Evolutionary conservation across 2,797 vertebrate species (phyloP).

Genomic region (Acipenser ruthenus): DNA sequence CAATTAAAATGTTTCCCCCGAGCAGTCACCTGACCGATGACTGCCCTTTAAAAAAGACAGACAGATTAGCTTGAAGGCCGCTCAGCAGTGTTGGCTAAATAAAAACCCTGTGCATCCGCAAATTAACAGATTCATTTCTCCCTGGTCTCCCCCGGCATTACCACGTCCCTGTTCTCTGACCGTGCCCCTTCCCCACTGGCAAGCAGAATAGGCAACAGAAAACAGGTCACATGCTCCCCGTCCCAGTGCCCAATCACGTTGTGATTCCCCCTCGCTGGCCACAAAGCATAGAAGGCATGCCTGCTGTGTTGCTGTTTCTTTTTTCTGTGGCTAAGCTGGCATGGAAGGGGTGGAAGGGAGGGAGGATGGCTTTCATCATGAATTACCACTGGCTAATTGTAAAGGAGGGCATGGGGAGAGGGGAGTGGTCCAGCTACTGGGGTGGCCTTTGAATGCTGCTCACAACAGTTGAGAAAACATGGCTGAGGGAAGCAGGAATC

Average conservation of each 20-base stretch:
- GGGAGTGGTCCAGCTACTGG: constrained; percentile 35
- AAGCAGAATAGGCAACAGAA: constrained; percentile 34
- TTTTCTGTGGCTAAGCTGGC: constrained; percentile 7
- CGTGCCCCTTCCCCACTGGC: constrained; percentile 25
- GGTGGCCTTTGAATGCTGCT: constrained; percentile 53
- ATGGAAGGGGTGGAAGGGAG: constrained; percentile 27
- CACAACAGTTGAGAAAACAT: constrained; percentile 50
- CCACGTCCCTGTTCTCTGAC: constrained; percentile 32
- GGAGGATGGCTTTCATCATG: constrained; percentile 45
- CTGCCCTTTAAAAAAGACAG: constrained; percentile 41
- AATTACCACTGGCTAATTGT: constrained; percentile 42
- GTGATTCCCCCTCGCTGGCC: constrained; percentile 29
- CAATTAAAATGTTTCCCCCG: neutral
- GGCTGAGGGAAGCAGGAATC: constrained; percentile 41
- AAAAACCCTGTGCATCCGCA: constrained; percentile 25
- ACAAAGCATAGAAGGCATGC: constrained; percentile 23
- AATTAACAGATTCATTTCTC: constrained; percentile 38
- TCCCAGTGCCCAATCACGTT: constrained; percentile 25
- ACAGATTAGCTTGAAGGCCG: constrained; percentile 32
- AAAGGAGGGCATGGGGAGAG: constrained; percentile 23
- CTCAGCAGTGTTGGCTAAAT: constrained; percentile 44
- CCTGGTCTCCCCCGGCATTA: constrained; percentile 19
- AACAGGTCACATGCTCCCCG: constrained; percentile 29
- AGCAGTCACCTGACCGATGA: constrained; percentile 31
- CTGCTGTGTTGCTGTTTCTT: constrained; percentile 15